These are phyloP conservation scores for Heteractis magnifica DNA, from an alignment of 92 coral and sea anemone species.

Conservation along the genomic window DNA sequence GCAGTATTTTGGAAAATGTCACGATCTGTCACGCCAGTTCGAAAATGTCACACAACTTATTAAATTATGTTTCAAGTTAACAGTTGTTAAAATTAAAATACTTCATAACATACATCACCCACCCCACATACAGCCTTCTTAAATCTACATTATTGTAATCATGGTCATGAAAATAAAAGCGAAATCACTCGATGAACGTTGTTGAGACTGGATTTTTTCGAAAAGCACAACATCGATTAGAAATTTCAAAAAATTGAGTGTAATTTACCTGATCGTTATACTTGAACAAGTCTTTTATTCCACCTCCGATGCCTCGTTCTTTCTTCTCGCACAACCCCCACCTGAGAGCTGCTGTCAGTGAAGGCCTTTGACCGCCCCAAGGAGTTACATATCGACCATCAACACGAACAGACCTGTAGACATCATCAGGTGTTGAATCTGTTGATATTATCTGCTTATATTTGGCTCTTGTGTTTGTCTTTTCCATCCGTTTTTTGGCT, in stretches of 20 bases:
- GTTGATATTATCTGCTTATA: not conserved
- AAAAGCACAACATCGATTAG: not conserved
- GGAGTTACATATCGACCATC: conserved; percentile 63
- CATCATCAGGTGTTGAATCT: not conserved
- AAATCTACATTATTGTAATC: too few species aligned
- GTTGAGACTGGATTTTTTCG: too few species aligned
- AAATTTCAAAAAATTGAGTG: not conserved
- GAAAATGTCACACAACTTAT: too few species aligned
- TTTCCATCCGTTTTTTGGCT: not conserved
- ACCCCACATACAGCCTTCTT: too few species aligned
- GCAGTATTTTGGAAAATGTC: too few species aligned
- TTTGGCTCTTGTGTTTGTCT: not conserved
- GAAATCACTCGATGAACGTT: too few species aligned
- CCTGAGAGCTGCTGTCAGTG: conserved; percentile 33
- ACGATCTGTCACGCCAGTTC: too few species aligned
- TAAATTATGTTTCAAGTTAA: too few species aligned
- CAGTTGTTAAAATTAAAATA: too few species aligned
- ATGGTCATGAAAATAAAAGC: too few species aligned
- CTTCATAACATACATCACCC: too few species aligned
- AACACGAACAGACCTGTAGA: conserved; percentile 43
- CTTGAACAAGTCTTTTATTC: conserved; percentile 22
- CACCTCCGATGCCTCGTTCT: conserved; percentile 47
- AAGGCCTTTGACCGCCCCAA: conserved; percentile 55
- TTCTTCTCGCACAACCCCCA: conserved; percentile 43
- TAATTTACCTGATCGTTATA: conserved; percentile 27